Conservation (phyloP, 1,140 invertebrate genomes). For the Caerostris extrusa region DNA sequence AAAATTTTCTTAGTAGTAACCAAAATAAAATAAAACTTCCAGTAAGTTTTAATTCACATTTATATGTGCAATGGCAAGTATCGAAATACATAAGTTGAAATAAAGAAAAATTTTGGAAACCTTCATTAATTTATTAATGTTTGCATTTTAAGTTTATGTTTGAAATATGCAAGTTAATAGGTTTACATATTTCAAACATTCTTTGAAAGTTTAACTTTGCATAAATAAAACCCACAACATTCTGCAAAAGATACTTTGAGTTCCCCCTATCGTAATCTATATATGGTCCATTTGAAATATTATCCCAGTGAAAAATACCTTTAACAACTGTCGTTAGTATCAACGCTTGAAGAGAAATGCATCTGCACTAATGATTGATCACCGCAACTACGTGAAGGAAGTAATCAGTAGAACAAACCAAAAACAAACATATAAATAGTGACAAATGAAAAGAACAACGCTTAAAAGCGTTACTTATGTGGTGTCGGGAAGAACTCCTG, state of each 20-base stretch:
- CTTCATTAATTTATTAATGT: background rate
- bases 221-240: background rate
- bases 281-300: background rate
- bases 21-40: background rate
- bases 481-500: background rate
- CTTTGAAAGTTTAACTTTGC: background rate
- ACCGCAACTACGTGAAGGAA: background rate
- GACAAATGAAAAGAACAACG: background rate
- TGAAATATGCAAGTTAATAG: too few species aligned
- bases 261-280: too few species aligned
- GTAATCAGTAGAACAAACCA: constrained; percentile 11
- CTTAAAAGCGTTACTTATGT: constrained; percentile 12
- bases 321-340: constrained; percentile 27
- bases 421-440: background rate
- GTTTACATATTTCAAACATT: background rate
- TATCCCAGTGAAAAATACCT: background rate
- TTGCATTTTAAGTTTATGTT: background rate
- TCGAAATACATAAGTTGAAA: too few species aligned
- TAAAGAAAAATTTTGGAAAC: background rate
- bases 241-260: background rate
- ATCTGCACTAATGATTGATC: constrained; percentile 7
- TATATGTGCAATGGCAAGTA: background rate
- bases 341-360: constrained; percentile 5
- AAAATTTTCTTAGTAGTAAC: background rate
- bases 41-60: background rate